These are phyloP conservation scores for Drosophila biarmipes DNA, from an alignment of 1,140 invertebrate genomes.

Conservation along the genomic window DNA sequence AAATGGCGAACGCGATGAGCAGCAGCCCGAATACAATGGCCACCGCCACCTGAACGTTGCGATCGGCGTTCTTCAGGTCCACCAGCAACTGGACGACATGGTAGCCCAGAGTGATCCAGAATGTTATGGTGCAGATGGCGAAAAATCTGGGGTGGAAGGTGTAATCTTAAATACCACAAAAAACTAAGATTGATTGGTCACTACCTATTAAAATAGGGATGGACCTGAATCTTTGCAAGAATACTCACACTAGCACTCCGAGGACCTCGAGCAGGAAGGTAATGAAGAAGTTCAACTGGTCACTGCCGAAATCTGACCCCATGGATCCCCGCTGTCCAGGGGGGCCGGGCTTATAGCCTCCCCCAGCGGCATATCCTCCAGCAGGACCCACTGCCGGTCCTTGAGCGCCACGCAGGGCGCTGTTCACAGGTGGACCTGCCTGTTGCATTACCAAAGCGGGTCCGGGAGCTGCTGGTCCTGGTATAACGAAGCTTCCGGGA, in stretches of 20 bases:
- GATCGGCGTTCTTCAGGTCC: conserved; percentile 58
- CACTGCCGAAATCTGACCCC: conserved; percentile 20
- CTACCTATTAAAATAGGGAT: background rate
- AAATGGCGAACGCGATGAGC: conserved; percentile 49
- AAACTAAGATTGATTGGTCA: too few relatives aligned
- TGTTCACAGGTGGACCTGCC: background rate
- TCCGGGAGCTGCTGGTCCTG: background rate
- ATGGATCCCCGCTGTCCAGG: background rate
- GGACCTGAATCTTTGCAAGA: background rate
- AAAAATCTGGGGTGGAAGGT: conserved; percentile 53
- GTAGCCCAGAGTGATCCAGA: conserved; percentile 64
- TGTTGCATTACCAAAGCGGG: background rate
- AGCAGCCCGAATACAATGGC: conserved; percentile 37
- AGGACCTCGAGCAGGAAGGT: conserved; percentile 56
- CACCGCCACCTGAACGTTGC: conserved; percentile 55
- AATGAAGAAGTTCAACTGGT: conserved; percentile 37
- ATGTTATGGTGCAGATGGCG: conserved; percentile 64
- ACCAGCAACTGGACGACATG: conserved; percentile 47
- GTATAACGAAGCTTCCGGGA: background rate
- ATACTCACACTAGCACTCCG: conserved; percentile 64
- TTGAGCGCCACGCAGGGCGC: background rate
- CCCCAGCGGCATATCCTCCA: background rate
- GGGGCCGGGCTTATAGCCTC: background rate
- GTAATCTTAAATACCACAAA: too few relatives aligned
- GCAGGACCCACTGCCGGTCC: background rate